Base-by-base conservation (phyloP, 2,113 vertebrate genomes). In the Chrysemys picta region DNA sequence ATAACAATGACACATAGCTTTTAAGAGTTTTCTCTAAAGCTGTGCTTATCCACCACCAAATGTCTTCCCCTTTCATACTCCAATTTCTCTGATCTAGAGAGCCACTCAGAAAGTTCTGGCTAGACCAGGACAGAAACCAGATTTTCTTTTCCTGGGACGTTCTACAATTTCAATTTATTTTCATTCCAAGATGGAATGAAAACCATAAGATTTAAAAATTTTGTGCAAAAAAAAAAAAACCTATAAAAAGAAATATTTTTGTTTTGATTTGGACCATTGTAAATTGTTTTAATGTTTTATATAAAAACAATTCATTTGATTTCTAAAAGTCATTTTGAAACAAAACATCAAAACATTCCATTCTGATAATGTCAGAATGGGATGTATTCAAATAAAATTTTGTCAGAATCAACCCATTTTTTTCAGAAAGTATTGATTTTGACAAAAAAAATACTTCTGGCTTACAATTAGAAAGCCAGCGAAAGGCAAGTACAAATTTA, bases 21-120 rank as follows among this genome's bases (percentile, higher is more conserved):
- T 72, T 22, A 72, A n/a, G n/a, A 22, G 9, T 72, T 72, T 72
- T 72, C 65, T 72, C n/a, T 38, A 38, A 72, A 72, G 10, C 35
- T 72, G 35, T 72, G 65, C 17, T 72, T 72, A 65, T 42, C 52
- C 42, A 21, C 0, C 3, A 69, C 79, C 57, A 38, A 81, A 31
- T 14, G 0, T 8, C 1, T 9, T 4, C 59, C 2, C 0, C 0
- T 56, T 83, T 82, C 76, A n/a, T 38, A 69, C 17, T 72, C 31
- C 2, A 8, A n/a, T 69, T 42, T 78, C 13, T 53, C 22, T 49
- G 35, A 45, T 53, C 10, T 27, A 38, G 38, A 13, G 24, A 56
- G 38, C 76, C 11, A 17, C 7, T 69, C 84, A 83, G 49, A 50
- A 45, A 10, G 35, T 69, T 69, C 35, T 69, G 65, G 65, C 65